Evolutionary conservation across 2,888 invertebrate genomes (phyloP).

Genomic region (Eumacrocentrus americanus): DNA sequence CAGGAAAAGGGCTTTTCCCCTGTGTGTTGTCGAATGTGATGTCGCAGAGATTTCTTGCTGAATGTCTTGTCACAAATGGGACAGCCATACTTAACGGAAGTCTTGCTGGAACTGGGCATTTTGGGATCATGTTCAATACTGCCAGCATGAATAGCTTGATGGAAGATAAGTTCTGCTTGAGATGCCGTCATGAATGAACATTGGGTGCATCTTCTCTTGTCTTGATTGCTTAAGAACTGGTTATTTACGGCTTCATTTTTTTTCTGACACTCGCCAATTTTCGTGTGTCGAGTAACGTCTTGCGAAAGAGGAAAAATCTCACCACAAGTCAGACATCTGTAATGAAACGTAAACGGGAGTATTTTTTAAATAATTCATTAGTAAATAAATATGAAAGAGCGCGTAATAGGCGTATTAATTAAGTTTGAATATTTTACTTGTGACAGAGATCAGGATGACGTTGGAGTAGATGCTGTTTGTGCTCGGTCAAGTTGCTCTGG

Average conservation of each 20-base stretch:
- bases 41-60: slow-evolving; percentile 70
- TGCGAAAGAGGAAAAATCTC: slow-evolving; percentile 73
- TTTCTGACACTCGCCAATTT: slow-evolving; percentile 65
- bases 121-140: slow-evolving; percentile 55
- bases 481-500: slow-evolving; percentile 64
- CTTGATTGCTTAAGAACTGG: slow-evolving; percentile 17
- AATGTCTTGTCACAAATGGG: slow-evolving; percentile 72
- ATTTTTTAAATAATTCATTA: not conserved
- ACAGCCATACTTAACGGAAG: slow-evolving; percentile 67
- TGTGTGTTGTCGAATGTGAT: slow-evolving; percentile 76
- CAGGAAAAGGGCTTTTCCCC: slow-evolving; percentile 76
- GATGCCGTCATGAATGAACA: slow-evolving; percentile 69
- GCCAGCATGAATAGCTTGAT: slow-evolving; percentile 71
- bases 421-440: slow-evolving; percentile 62
- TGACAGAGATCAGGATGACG: slow-evolving; percentile 70
- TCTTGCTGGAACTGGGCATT: slow-evolving; percentile 46
- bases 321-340: slow-evolving; percentile 76
- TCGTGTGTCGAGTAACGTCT: slow-evolving; percentile 76
- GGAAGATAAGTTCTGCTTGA: slow-evolving; percentile 75
- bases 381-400: no score
- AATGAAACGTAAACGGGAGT: slow-evolving; percentile 41
- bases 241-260: slow-evolving; percentile 20
- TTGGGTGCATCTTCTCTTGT: slow-evolving; percentile 66
- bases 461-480: slow-evolving; percentile 69
- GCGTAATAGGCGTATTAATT: no score